A percentile compares a stretch with the other conserved stretches of the same genome.
Evolutionary conservation across 2,113 vertebrate genomes (phyloP).

Genomic region (Holacanthus passer): DNA sequence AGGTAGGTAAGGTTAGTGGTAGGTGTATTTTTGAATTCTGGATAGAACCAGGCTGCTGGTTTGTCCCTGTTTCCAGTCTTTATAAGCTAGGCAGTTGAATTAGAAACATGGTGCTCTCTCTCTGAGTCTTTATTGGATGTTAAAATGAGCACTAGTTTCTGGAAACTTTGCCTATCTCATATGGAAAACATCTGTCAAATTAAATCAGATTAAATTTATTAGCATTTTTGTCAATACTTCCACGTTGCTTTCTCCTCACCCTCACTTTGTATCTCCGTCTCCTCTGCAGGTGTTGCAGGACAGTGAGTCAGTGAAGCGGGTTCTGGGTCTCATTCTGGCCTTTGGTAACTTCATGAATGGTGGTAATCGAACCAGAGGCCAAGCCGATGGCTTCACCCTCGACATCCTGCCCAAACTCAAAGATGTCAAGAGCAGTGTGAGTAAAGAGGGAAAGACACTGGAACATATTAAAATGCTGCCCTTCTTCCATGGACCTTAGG

Average conservation of each 20-base stretch:
- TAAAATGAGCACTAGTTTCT: background rate
- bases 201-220: background rate
- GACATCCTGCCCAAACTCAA: conserved; percentile 98
- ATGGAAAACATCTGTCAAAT: background rate
- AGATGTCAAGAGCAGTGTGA: conserved; percentile 99
- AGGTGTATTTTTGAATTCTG: too few relatives aligned
- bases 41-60: too few relatives aligned
- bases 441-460: conserved; percentile 65
- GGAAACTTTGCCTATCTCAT: background rate
- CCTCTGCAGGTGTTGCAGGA: conserved; percentile 87
- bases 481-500: too few relatives aligned
- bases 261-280: background rate
- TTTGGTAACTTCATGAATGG: conserved; percentile 99
- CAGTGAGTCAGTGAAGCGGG: conserved; percentile 87
- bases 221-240: background rate
- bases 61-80: too few relatives aligned
- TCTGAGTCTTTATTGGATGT: background rate
- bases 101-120: background rate
- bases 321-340: conserved; percentile 94
- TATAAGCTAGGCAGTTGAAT: background rate
- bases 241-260: background rate
- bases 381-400: conserved; percentile 95
- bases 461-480: too few relatives aligned
- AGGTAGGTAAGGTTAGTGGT: too few relatives aligned
- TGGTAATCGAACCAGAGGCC: conserved; percentile 95